phyloP scores from a whole-genome alignment of 2,113 vertebrate genomes.

The Callospermophilus lateralis region DNA sequence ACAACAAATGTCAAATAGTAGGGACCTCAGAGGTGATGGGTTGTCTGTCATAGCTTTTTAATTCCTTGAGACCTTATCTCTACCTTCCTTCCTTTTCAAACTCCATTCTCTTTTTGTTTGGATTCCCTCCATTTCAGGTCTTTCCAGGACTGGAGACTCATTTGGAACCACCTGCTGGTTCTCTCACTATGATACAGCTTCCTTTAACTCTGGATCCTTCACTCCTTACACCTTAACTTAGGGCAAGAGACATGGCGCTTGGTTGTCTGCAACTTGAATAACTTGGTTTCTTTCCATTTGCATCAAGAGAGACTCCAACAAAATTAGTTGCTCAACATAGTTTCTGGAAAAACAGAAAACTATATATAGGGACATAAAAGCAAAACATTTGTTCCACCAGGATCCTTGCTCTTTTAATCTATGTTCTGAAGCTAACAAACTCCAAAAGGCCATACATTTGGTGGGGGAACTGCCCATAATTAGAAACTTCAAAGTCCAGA shows the following conservation, averaged over 20 bases:
- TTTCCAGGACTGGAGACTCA: not conserved
- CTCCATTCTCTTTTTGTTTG: not conserved
- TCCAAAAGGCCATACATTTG: not conserved
- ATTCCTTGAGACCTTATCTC: not conserved
- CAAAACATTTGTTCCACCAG: not conserved
- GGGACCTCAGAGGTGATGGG: not conserved
- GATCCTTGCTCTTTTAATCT: not conserved
- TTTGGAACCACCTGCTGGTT: not conserved
- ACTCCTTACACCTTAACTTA: not conserved
- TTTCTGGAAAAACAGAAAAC: not conserved
- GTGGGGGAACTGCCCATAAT: not conserved
- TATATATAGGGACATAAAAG: not conserved
- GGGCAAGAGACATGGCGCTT: not conserved
- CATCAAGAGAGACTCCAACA: not conserved
- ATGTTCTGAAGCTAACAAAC: not conserved
- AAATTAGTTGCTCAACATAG: not conserved
- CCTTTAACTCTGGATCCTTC: not conserved
- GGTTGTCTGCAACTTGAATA: not conserved
- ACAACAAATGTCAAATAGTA: not conserved
- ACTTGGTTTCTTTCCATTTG: not conserved
- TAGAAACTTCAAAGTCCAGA: not conserved
- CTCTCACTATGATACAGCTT: not conserved
- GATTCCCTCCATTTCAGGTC: not conserved
- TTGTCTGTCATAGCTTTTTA: not conserved
- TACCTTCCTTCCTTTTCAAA: not conserved